These are phyloP conservation scores for Pyrrhia umbra DNA, from an alignment of 2,888 invertebrate species.

Conservation along the genomic window DNA sequence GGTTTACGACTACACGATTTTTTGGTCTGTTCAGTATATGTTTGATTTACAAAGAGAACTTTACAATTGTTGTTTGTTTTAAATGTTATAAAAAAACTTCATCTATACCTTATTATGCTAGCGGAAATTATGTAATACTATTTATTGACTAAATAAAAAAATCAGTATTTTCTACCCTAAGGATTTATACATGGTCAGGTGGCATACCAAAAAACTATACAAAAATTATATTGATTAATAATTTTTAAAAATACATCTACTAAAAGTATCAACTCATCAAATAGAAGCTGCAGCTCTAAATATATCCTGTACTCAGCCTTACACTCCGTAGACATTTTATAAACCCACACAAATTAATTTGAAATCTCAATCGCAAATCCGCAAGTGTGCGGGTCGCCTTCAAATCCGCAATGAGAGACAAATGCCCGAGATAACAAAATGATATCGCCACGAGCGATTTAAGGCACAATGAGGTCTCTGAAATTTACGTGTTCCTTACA, in stretches of 20 bases:
- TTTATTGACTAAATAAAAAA: too few species aligned
- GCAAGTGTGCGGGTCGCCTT: conserved; percentile 62
- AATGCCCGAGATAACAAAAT: conserved; percentile 79
- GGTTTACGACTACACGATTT: conserved; percentile 25
- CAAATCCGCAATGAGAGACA: conserved; percentile 77
- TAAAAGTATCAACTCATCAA: background rate
- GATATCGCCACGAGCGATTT: conserved; percentile 79
- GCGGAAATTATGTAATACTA: too few species aligned
- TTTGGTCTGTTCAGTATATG: conserved; percentile 10
- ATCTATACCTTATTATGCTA: background rate
- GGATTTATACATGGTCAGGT: too few species aligned
- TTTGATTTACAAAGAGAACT: conserved; percentile 8
- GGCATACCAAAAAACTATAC: too few species aligned
- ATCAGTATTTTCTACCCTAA: too few species aligned
- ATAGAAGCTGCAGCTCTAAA: background rate
- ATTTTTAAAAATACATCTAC: background rate
- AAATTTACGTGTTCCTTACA: conserved; percentile 68
- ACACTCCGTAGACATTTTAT: conserved; percentile 15
- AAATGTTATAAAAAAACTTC: background rate
- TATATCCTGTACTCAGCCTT: background rate
- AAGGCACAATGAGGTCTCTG: conserved; percentile 71
- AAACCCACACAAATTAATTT: conserved; percentile 43
- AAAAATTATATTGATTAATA: too few species aligned
- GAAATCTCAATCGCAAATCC: conserved; percentile 36
- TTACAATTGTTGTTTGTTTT: background rate